A percentile compares a stretch with the other conserved stretches of the same genome.
Evolutionary conservation across 2,888 invertebrate species (phyloP).

Genomic region (Cephonodes hylas): DNA sequence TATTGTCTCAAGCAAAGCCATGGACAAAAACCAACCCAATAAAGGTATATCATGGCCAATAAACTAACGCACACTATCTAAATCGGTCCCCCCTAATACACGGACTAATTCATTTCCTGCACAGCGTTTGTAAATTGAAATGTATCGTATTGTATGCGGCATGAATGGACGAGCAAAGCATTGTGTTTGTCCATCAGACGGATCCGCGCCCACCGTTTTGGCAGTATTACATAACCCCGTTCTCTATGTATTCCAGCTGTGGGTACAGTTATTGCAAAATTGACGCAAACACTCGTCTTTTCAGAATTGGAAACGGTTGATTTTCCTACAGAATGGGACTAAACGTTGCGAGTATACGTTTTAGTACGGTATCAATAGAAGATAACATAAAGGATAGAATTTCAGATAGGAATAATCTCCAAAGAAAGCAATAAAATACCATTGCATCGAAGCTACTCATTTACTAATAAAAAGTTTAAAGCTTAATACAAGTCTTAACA

Average conservation of each 20-base stretch:
- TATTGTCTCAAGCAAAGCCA: no score
- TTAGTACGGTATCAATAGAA: no score
- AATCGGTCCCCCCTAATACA: neutral
- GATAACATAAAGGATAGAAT: no score
- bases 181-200: slow-evolving; percentile 15
- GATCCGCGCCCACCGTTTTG: neutral
- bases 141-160: neutral
- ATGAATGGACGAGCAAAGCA: slow-evolving; percentile 7
- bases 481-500: neutral
- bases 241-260: no score
- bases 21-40: no score
- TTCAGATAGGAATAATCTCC: no score
- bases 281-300: neutral
- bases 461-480: neutral
- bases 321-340: no score
- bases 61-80: neutral
- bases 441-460: no score
- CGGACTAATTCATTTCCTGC: neutral
- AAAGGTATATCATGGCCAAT: no score
- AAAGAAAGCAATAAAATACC: no score
- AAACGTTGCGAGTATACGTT: no score
- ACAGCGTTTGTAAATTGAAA: neutral
- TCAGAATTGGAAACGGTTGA: neutral
- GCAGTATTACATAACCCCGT: neutral
- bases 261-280: neutral